Evolutionary conservation across 1,140 invertebrate genomes (phyloP).

Genomic region (silkworm (Bombyx mori)): DNA sequence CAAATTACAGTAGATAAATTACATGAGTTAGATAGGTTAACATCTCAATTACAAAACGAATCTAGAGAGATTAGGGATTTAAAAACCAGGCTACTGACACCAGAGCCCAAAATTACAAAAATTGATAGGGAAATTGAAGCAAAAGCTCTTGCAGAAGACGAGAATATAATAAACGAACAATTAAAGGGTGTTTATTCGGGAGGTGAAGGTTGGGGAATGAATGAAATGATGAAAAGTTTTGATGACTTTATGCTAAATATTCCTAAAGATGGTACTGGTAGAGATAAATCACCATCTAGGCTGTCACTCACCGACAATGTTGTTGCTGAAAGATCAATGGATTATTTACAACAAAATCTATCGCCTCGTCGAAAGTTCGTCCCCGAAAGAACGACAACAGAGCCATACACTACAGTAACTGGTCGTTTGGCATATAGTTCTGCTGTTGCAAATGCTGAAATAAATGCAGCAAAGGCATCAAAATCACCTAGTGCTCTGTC

Average conservation of each 20-base stretch:
- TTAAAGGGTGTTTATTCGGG: slow-evolving; percentile 78
- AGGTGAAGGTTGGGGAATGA: slow-evolving; percentile 82
- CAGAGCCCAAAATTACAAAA: slow-evolving; percentile 60
- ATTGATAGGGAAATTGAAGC: slow-evolving; percentile 71
- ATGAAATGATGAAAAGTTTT: slow-evolving; percentile 74
- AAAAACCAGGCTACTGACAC: slow-evolving; percentile 77
- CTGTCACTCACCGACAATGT: slow-evolving; percentile 70
- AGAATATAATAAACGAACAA: slow-evolving; percentile 79
- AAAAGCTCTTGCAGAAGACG: slow-evolving; percentile 74
- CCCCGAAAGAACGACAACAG: slow-evolving; percentile 67
- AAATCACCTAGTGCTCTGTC: slow-evolving; percentile 62
- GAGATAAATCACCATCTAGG: slow-evolving; percentile 73
- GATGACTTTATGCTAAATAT: slow-evolving; percentile 69
- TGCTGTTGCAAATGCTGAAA: slow-evolving; percentile 73
- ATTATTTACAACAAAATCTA: slow-evolving; percentile 63
- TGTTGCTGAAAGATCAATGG: slow-evolving; percentile 70
- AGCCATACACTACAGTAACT: slow-evolving; percentile 73
- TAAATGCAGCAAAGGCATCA: slow-evolving; percentile 61
- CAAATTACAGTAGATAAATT: slow-evolving; percentile 83
- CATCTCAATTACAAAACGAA: slow-evolving; percentile 83
- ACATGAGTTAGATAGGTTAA: slow-evolving; percentile 82
- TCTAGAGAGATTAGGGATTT: slow-evolving; percentile 83
- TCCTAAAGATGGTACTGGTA: slow-evolving; percentile 47
- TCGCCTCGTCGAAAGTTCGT: slow-evolving; percentile 72
- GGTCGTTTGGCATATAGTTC: slow-evolving; percentile 74